phyloP scores from a whole-genome alignment of 2,888 invertebrate species.

The Andrena chrysosceles region DNA sequence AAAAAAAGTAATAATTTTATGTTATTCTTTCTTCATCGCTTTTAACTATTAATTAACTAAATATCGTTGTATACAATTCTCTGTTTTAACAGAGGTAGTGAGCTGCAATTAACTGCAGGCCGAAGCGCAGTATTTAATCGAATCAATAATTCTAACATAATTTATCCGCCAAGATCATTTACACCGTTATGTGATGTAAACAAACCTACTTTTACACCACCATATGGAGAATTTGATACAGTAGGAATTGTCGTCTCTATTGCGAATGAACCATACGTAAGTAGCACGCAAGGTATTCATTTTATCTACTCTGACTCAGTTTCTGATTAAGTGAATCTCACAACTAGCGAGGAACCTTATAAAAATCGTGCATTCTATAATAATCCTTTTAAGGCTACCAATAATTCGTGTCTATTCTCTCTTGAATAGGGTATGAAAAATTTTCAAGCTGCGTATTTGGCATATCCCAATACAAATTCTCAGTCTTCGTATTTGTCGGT shows the following conservation, averaged over 20 bases:
- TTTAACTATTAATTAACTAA: conserved; percentile 1
- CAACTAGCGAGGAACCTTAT: no score
- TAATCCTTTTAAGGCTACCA: background rate
- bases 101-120: conserved; percentile 87
- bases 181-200: conserved; percentile 85
- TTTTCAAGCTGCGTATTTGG: conserved; percentile 80
- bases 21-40: conserved; percentile 14
- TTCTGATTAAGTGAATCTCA: no score
- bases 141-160: conserved; percentile 67
- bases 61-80: background rate
- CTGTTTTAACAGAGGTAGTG: conserved; percentile 74
- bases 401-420: background rate
- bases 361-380: background rate
- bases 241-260: conserved; percentile 89
- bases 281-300: conserved; percentile 46
- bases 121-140: conserved; percentile 85
- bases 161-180: conserved; percentile 82
- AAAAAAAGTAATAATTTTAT: conserved; percentile 83
- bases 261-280: conserved; percentile 85
- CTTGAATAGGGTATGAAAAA: conserved; percentile 82
- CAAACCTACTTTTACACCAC: conserved; percentile 82
- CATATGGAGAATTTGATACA: conserved; percentile 91
- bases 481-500: conserved; percentile 83
- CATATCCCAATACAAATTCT: conserved; percentile 69
- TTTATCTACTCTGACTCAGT: no score